phyloP scores from a whole-genome alignment of 2,797 vertebrate species.

The Champsocephalus gunnari region DNA sequence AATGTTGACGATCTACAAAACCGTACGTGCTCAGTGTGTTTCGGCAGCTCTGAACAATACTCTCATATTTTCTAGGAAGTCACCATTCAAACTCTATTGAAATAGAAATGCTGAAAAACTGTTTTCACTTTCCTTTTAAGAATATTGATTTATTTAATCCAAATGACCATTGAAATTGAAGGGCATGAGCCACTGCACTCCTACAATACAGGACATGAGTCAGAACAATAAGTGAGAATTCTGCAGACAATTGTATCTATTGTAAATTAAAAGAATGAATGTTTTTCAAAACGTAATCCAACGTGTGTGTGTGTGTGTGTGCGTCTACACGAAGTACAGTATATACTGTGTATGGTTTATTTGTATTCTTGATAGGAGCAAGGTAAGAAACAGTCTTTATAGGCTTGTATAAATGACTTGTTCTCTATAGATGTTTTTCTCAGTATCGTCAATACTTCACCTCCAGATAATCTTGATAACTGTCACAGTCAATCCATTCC shows the following conservation, averaged over 20 bases:
- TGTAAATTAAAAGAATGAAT: constrained; percentile 65
- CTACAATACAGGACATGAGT: constrained; percentile 68
- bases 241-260: constrained; percentile 63
- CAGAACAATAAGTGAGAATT: constrained; percentile 69
- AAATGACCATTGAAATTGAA: constrained; percentile 78
- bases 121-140: constrained; percentile 49
- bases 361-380: background rate
- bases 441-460: too few species aligned
- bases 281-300: constrained; percentile 56
- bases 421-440: background rate
- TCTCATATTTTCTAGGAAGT: constrained; percentile 38
- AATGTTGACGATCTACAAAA: constrained; percentile 47
- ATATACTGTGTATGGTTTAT: background rate
- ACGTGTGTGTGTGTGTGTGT: background rate
- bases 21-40: constrained; percentile 21
- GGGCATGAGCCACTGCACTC: constrained; percentile 77
- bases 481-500: background rate
- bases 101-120: constrained; percentile 35
- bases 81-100: constrained; percentile 26
- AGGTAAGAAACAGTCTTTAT: background rate
- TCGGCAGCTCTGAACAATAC: constrained; percentile 23
- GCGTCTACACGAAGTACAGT: background rate
- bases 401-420: background rate
- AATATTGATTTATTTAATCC: constrained; percentile 77
- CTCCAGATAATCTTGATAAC: background rate